Conservation (phyloP, 2,797 vertebrate species). For the Danio albolineatus region DNA sequence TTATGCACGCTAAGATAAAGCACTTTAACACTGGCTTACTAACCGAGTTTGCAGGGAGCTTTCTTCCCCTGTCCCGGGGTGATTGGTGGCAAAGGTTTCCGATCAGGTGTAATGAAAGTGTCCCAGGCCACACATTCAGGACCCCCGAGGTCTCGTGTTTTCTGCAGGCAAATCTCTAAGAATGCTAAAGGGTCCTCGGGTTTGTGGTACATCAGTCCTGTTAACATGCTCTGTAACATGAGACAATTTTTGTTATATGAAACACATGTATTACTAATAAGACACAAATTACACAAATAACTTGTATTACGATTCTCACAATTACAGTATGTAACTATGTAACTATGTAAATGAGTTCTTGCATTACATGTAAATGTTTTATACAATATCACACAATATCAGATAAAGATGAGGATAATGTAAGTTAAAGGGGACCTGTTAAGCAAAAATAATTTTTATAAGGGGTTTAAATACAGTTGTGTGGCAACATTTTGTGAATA, state of each 20-base stretch:
- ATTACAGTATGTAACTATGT: not conserved
- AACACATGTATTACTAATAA: not conserved
- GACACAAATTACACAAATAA: not conserved
- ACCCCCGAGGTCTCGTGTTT: constrained; percentile 71
- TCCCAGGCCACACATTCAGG: constrained; percentile 74
- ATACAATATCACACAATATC: not conserved
- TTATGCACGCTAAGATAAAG: not conserved
- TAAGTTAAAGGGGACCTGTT: too few relatives aligned
- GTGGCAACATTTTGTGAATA: too few relatives aligned
- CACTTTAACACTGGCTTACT: not conserved
- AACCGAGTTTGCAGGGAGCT: constrained; percentile 66
- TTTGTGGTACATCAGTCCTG: constrained; percentile 75
- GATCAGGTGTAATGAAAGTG: constrained; percentile 71
- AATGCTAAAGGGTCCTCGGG: constrained; percentile 75
- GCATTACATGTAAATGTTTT: not conserved
- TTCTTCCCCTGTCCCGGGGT: constrained; percentile 66
- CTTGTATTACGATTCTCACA: not conserved
- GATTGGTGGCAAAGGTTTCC: constrained; percentile 64
- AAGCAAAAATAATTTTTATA: too few relatives aligned
- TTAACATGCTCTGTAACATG: constrained; percentile 72
- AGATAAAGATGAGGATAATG: not conserved
- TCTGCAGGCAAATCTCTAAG: constrained; percentile 73
- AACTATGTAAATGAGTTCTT: not conserved
- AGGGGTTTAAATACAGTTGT: too few relatives aligned
- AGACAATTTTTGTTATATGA: constrained; percentile 13